Evolutionary conservation across 2,888 invertebrate genomes (phyloP).

Genomic region (Sturmia bella): DNA sequence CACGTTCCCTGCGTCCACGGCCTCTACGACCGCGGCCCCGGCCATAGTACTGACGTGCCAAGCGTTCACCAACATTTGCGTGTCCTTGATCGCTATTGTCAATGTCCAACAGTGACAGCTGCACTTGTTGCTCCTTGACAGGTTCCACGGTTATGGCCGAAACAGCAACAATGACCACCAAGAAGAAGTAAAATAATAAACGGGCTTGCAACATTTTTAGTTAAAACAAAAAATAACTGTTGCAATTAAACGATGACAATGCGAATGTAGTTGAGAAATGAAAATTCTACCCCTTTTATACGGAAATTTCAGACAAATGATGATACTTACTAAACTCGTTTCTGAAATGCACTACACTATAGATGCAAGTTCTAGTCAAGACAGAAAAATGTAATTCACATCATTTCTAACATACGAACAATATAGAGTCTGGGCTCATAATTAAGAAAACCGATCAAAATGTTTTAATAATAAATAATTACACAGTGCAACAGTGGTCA

Average conservation of each 20-base stretch:
- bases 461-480: no score
- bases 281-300: conserved; percentile 36
- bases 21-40: conserved; percentile 41
- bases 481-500: no score
- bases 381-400: neutral
- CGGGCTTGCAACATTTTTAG: conserved; percentile 43
- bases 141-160: conserved; percentile 14
- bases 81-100: conserved; percentile 70
- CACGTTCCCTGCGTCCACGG: no score
- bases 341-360: conserved; percentile 7
- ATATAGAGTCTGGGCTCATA: neutral
- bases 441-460: no score
- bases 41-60: conserved; percentile 68
- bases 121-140: conserved; percentile 14
- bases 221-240: neutral
- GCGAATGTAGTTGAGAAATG: conserved; percentile 1
- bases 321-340: neutral
- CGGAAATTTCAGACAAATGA: conserved; percentile 1
- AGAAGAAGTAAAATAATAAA: conserved; percentile 24
- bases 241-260: neutral
- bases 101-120: conserved; percentile 65
- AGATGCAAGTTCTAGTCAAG: neutral
- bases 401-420: neutral
- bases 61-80: conserved; percentile 72
- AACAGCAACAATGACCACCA: conserved; percentile 39